phyloP scores from a whole-genome alignment of 2,113 vertebrate species.

The Silurus asotus region DNA sequence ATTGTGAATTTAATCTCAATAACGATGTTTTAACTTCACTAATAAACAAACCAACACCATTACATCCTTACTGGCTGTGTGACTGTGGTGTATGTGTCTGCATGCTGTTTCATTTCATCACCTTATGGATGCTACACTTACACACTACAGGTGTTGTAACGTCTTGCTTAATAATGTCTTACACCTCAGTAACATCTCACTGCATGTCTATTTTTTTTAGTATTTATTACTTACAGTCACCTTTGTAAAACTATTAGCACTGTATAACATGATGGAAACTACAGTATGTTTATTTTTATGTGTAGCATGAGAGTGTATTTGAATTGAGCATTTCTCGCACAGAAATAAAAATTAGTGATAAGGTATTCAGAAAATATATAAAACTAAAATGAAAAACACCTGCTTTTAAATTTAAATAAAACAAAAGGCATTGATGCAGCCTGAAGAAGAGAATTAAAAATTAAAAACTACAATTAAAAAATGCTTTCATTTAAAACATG shows the following conservation, averaged over 20 bases:
- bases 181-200: neutral
- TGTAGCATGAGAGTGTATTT: neutral
- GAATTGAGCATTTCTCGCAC: neutral
- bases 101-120: neutral
- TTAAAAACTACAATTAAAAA: too few species aligned
- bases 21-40: conserved; percentile 26
- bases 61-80: neutral
- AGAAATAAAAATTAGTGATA: neutral
- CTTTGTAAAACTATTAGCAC: neutral
- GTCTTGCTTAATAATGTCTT: neutral
- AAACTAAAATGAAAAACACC: neutral
- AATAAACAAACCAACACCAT: conserved; percentile 38
- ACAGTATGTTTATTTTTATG: neutral
- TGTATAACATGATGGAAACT: neutral
- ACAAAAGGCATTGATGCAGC: too few species aligned
- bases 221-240: neutral
- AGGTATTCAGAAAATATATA: neutral
- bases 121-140: neutral
- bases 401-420: too few species aligned
- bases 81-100: neutral
- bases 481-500: too few species aligned
- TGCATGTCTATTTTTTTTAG: neutral
- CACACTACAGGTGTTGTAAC: too few species aligned
- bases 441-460: too few species aligned
- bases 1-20: conserved; percentile 1